phyloP scores from a whole-genome alignment of 2,797 vertebrate genomes.

The Lagodon rhomboides region DNA sequence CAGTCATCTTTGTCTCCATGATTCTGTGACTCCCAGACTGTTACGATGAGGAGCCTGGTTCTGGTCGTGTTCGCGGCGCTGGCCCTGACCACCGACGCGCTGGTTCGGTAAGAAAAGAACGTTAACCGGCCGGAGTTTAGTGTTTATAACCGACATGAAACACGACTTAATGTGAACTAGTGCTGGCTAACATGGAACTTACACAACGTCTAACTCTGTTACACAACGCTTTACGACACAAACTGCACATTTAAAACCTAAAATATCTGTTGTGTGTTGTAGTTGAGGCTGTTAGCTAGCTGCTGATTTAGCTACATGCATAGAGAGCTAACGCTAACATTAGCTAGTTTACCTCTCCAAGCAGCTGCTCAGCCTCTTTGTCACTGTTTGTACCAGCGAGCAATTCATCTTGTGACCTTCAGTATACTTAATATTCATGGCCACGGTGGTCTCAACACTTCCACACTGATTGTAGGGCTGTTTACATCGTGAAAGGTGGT shows the following conservation, averaged over 20 bases:
- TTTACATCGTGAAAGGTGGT: neutral
- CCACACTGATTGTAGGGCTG: neutral
- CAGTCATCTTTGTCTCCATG: slow-evolving; percentile 45
- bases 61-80: slow-evolving; percentile 70
- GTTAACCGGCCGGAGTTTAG: neutral
- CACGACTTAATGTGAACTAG: neutral
- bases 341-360: neutral
- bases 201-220: neutral
- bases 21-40: accelerated
- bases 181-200: neutral
- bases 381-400: neutral
- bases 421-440: no score
- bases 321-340: neutral
- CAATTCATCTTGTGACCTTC: neutral
- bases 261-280: neutral
- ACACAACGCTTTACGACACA: neutral
- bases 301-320: neutral
- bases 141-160: neutral
- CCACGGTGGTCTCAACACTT: neutral
- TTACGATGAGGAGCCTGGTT: slow-evolving; percentile 57
- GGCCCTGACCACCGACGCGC: slow-evolving; percentile 68
- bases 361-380: neutral
- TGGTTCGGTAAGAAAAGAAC: slow-evolving; percentile 81
- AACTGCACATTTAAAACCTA: no score
- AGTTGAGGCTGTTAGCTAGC: neutral